Conservation (phyloP, 2,113 vertebrate species). For the Ondatra zibethicus region DNA sequence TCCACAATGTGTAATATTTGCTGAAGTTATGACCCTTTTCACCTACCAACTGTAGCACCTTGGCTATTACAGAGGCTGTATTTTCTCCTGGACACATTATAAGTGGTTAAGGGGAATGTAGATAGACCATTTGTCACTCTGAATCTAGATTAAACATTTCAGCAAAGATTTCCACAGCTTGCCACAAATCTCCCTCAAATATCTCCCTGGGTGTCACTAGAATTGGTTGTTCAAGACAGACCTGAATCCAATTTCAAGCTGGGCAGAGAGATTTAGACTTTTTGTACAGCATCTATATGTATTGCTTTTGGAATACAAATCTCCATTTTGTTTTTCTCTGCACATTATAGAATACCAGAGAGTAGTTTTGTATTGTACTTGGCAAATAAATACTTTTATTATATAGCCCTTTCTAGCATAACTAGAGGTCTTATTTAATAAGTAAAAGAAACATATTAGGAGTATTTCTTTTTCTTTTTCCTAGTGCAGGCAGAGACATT, state of each 20-base stretch:
- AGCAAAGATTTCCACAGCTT: constrained; percentile 2
- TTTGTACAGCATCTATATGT: neutral
- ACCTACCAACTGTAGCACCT: constrained; percentile 27
- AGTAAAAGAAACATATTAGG: neutral
- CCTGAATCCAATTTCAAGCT: neutral
- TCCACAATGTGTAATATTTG: constrained; percentile 11
- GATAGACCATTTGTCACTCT: constrained; percentile 8
- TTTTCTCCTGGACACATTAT: constrained; percentile 31
- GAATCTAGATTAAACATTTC: constrained; percentile 58
- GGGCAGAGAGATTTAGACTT: neutral
- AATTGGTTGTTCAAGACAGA: neutral
- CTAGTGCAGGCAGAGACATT: neutral
- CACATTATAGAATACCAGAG: neutral
- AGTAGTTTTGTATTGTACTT: neutral
- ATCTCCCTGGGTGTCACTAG: neutral
- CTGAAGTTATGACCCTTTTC: constrained; percentile 51
- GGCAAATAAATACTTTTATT: constrained; percentile 10
- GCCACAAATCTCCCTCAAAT: neutral
- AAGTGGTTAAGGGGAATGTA: neutral
- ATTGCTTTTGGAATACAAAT: neutral
- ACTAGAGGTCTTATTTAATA: neutral
- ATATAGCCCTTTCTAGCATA: neutral
- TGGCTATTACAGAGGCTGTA: neutral
- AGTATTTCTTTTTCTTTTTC: neutral
- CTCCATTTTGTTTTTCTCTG: neutral